These are phyloP conservation scores for Phoxinus phoxinus DNA, from an alignment of 2,113 vertebrate genomes.

Conservation along the genomic window DNA sequence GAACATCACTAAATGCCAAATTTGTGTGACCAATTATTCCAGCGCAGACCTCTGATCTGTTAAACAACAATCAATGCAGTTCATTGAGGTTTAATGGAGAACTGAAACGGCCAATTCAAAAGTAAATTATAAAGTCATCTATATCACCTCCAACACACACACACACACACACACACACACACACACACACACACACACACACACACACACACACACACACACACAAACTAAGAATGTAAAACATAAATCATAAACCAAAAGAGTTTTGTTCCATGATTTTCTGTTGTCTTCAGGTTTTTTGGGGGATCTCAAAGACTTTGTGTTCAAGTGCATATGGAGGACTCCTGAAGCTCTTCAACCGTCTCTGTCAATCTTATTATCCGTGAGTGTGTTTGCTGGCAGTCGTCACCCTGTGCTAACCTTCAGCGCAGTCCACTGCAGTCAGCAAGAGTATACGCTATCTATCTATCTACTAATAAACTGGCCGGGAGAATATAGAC, in stretches of 20 bases:
- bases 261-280: background rate
- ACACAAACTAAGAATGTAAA: too few relatives aligned
- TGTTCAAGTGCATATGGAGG: background rate
- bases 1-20: background rate
- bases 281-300: background rate
- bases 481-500: background rate
- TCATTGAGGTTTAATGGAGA: conserved; percentile 10
- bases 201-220: too few relatives aligned
- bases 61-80: background rate
- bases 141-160: background rate
- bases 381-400: background rate
- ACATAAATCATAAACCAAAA: background rate
- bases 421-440: conserved; percentile 6
- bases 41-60: background rate
- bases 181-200: too few relatives aligned
- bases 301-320: background rate
- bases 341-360: background rate
- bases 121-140: background rate
- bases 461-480: background rate
- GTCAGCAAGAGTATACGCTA: background rate
- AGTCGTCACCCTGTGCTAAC: conserved; percentile 8
- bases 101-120: background rate
- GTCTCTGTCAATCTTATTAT: conserved; percentile 14
- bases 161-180: too few relatives aligned
- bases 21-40: background rate